Evolutionary conservation across 2,888 invertebrate species (phyloP).

Genomic region (Temnothorax unifasciatus): DNA sequence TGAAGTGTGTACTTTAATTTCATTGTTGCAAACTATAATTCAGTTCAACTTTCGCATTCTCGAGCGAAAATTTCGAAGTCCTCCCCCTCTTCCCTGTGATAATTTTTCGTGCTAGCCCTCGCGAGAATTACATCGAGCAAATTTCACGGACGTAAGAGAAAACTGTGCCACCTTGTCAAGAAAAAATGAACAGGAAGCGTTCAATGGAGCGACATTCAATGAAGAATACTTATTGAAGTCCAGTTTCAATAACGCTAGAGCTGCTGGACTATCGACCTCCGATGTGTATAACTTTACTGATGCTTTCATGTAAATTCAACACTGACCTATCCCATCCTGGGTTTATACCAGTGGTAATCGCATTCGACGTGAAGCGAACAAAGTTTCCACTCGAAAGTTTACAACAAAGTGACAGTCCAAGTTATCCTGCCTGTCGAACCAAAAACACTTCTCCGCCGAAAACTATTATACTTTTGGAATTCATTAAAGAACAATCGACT

Average conservation of each 20-base stretch:
- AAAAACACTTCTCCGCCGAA: conserved; percentile 18
- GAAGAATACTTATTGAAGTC: conserved; percentile 24
- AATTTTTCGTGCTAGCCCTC: neutral
- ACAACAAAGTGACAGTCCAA: conserved; percentile 52
- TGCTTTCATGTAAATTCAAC: conserved; percentile 72
- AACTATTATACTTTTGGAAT: conserved; percentile 37
- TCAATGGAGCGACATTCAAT: conserved; percentile 14
- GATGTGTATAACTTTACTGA: conserved; percentile 66
- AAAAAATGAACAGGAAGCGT: neutral
- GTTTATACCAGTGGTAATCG: conserved; percentile 64
- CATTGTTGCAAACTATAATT: conserved; percentile 22
- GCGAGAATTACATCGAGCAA: conserved; percentile 18
- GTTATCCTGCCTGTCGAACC: conserved; percentile 46
- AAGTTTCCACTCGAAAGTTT: conserved; percentile 60
- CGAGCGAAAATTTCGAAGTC: conserved; percentile 15
- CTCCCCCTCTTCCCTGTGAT: neutral
- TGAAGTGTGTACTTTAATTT: conserved; percentile 35
- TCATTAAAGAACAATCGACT: conserved; percentile 23
- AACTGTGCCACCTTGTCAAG: neutral
- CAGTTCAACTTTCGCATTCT: conserved; percentile 7
- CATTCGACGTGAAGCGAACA: conserved; percentile 63
- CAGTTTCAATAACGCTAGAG: conserved; percentile 20
- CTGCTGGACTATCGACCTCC: conserved; percentile 34
- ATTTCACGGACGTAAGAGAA: conserved; percentile 6
- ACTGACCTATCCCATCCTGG: conserved; percentile 63